phyloP scores from a whole-genome alignment of 2,797 vertebrate species.

The Cynodonichthys magdalenae region DNA sequence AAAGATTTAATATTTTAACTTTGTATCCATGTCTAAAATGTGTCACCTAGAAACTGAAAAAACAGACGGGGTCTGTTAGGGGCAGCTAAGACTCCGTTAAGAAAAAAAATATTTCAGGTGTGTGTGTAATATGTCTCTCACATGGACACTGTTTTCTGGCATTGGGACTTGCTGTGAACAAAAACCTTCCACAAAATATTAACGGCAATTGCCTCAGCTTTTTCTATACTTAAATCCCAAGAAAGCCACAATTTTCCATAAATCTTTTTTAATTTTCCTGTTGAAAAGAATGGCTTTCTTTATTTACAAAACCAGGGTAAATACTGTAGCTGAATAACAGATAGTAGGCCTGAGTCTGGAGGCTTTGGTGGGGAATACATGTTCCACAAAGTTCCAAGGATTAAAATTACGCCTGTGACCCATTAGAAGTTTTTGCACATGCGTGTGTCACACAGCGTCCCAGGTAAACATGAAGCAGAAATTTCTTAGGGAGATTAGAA shows the following conservation, averaged over 20 bases:
- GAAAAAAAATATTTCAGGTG: slow-evolving; percentile 40
- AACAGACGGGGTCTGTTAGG: background rate
- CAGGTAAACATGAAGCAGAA: slow-evolving; percentile 54
- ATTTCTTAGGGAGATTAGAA: slow-evolving; percentile 27
- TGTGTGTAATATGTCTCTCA: slow-evolving; percentile 48
- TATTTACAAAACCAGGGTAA: slow-evolving; percentile 77
- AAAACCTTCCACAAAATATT: slow-evolving; percentile 11
- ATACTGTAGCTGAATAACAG: slow-evolving; percentile 65
- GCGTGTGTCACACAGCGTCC: slow-evolving; percentile 62
- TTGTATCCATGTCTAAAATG: slow-evolving; percentile 12
- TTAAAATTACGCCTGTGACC: slow-evolving; percentile 52
- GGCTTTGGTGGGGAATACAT: slow-evolving; percentile 72
- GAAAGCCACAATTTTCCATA: slow-evolving; percentile 43
- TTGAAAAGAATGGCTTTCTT: slow-evolving; percentile 76
- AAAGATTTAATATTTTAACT: slow-evolving; percentile 52
- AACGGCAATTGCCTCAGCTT: background rate
- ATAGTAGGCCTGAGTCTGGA: slow-evolving; percentile 60
- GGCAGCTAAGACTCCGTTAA: slow-evolving; percentile 15
- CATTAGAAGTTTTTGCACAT: slow-evolving; percentile 69
- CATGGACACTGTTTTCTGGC: slow-evolving; percentile 26
- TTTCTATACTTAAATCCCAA: slow-evolving; percentile 21
- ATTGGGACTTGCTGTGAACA: slow-evolving; percentile 7
- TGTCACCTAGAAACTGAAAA: background rate
- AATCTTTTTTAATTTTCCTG: slow-evolving; percentile 71
- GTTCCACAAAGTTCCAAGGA: slow-evolving; percentile 67